Evolutionary conservation across 2,888 invertebrate genomes (phyloP), one percentile per base, ranked within the genome.

Genomic region (Allacma fusca): DNA sequence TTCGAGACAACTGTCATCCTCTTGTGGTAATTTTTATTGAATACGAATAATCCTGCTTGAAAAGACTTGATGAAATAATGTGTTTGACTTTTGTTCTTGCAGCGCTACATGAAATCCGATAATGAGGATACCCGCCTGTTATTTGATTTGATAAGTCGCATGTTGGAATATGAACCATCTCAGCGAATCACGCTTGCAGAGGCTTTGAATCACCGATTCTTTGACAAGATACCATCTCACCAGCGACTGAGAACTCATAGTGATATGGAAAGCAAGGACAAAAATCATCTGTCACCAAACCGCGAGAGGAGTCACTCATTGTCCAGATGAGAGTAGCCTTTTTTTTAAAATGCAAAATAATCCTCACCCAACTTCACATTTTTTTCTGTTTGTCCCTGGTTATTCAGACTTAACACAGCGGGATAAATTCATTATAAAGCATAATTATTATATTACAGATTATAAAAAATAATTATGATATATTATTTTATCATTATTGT

Each of bases 1-100:
- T 99, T 62, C 91, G 97, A 85, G 97, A 98, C 87, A 97, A 97
- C 88, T 98, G 98, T 89, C 97, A 97, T 90, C 97, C 97, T 76
- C 88, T 99, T 84, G 89, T 92, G 89, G 96, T 96, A 88, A 91
- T 91, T 89, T 9, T 7, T 21, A 59, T 67, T n/a, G 9, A 40
- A 40, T 5, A 40, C 5, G 5, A 40, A 40, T 40, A 40, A 64
- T 5, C 13, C 13, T 2, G 12, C 23, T 23, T 64, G 64, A 64
- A 24, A 13, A 24, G 29, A 68, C 13, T 68, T 28, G 26, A 13
- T n/a, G 50, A 70, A 50, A 70, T 19, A 26, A 23, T n/a, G 9
- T 50, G 23, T 71, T 74, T 4, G 7, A 24, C 57, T 59, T 43
- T 67, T 68, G 7, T 44, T 74, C 59, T 70, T 70, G 68, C 65